Percentiles rank a stretch among this genome's conserved stretches.
Evolutionary conservation across 2,888 invertebrate species (phyloP).

Genomic region (Neocrepidodera transversa): DNA sequence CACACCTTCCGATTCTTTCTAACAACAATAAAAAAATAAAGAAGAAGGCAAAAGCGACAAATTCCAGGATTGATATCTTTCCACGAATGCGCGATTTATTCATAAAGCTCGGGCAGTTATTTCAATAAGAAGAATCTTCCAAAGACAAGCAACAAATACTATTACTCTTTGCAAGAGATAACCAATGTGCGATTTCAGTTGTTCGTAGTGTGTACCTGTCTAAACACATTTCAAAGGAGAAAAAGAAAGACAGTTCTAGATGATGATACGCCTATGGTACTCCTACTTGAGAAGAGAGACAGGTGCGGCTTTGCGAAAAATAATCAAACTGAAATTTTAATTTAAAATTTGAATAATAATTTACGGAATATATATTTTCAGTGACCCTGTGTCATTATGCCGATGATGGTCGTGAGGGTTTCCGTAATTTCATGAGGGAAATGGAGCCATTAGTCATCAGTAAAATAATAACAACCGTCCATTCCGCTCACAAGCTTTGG

Average conservation of each 20-base stretch:
- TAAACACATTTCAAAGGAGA: background rate
- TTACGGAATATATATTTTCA: too few species aligned
- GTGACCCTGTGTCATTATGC: too few species aligned
- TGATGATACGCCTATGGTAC: slow-evolving; percentile 14
- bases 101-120: slow-evolving; percentile 28
- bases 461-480: too few species aligned
- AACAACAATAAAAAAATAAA: background rate
- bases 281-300: slow-evolving; percentile 2
- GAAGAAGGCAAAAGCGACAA: slow-evolving; percentile 3
- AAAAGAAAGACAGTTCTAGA: slow-evolving; percentile 14
- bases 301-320: too few species aligned
- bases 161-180: slow-evolving; percentile 52
- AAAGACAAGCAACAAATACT: slow-evolving; percentile 41
- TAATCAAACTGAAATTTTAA: too few species aligned
- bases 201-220: slow-evolving; percentile 44
- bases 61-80: slow-evolving; percentile 25
- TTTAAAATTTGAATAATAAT: too few species aligned
- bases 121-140: slow-evolving; percentile 38
- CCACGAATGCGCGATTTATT: slow-evolving; percentile 28
- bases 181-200: slow-evolving; percentile 47
- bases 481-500: too few species aligned
- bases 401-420: too few species aligned
- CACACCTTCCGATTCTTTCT: too few species aligned
- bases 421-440: too few species aligned
- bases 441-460: too few species aligned